Conservation (phyloP, 2,797 vertebrate species). For the Rhinoraja longicauda region DNA sequence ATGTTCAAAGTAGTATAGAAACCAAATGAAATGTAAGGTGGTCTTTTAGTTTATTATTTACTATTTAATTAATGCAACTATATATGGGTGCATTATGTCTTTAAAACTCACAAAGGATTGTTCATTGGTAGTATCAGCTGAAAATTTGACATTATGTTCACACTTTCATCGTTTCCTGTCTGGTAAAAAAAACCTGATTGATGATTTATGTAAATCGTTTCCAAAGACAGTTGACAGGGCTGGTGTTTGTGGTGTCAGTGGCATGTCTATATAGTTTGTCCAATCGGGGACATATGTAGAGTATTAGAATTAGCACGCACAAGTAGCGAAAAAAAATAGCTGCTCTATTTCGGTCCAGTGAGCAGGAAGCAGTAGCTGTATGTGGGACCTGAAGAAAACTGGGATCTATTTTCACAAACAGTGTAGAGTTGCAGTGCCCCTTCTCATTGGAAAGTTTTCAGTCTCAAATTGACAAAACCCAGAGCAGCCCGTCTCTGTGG, state of each 20-base stretch:
- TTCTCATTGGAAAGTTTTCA: neutral
- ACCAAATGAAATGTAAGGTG: neutral
- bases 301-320: constrained; percentile 21
- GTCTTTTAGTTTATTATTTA: neutral
- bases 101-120: constrained; percentile 47
- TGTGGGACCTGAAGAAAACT: neutral
- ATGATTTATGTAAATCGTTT: constrained; percentile 55
- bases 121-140: constrained; percentile 57
- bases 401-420: constrained; percentile 28
- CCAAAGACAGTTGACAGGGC: constrained; percentile 64
- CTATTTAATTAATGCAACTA: neutral
- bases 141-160: constrained; percentile 59
- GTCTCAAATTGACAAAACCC: constrained; percentile 3
- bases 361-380: neutral
- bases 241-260: neutral
- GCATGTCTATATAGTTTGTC: neutral
- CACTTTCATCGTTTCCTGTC: constrained; percentile 57
- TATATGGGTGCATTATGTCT: neutral
- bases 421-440: constrained; percentile 24
- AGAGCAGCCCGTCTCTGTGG: constrained; percentile 6
- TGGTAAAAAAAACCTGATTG: constrained; percentile 62
- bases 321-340: constrained; percentile 22
- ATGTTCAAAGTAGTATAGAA: neutral
- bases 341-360: constrained; percentile 16
- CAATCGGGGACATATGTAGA: constrained; percentile 1